Conservation (phyloP, 2,888 invertebrate species). For the Aporophyla nigra region DNA sequence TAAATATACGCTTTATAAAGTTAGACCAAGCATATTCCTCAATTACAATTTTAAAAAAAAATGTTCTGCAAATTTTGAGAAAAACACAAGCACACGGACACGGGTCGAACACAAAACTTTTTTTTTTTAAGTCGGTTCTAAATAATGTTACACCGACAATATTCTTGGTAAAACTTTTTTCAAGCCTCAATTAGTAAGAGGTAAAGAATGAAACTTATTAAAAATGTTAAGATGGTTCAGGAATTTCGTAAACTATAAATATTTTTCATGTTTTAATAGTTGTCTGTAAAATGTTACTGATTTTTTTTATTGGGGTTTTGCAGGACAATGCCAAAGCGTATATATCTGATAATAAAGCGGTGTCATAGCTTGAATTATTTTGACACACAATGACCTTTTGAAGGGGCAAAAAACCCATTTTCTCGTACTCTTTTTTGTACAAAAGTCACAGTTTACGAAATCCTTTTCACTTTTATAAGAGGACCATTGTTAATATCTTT, state of each 20-base stretch:
- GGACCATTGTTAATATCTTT: neutral
- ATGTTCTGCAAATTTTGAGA: neutral
- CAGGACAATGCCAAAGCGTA: neutral
- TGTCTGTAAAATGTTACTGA: neutral
- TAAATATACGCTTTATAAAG: constrained; percentile 12
- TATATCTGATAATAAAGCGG: neutral
- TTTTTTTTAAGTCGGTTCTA: neutral
- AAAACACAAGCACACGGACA: neutral
- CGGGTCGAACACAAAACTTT: neutral
- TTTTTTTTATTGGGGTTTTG: neutral
- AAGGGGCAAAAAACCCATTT: constrained; percentile 2
- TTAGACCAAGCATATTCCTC: neutral
- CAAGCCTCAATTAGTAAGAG: constrained; percentile 4
- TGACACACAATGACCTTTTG: neutral
- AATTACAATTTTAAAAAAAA: neutral
- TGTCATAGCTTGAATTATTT: neutral
- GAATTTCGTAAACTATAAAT: constrained; percentile 8
- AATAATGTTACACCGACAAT: neutral
- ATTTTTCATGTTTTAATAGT: neutral
- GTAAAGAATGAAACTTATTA: neutral
- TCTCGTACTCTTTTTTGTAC: neutral
- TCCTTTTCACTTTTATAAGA: neutral
- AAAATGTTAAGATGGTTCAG: neutral
- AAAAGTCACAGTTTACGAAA: constrained; percentile 26
- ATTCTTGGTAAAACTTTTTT: neutral